phyloP scores from a whole-genome alignment of 2,888 invertebrate species.

The Drosophila sordidula region DNA sequence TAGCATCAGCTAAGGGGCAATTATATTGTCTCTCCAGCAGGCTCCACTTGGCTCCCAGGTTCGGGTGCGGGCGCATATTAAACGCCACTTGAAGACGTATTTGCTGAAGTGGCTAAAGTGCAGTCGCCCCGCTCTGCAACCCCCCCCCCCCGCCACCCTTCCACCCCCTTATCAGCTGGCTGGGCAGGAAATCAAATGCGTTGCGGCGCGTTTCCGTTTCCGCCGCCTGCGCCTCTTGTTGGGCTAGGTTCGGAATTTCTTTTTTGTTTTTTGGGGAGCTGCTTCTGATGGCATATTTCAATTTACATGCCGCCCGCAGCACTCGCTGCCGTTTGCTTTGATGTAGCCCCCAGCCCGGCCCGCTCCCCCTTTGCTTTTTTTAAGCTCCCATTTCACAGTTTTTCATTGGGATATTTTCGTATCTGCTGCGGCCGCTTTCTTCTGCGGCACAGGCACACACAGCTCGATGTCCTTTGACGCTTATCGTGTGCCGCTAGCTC shows the following conservation, averaged over 20 bases:
- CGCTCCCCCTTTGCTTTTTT: slow-evolving; percentile 15
- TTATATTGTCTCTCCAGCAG: neutral
- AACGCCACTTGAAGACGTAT: slow-evolving; percentile 67
- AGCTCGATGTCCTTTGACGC: slow-evolving; percentile 72
- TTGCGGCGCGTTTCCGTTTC: slow-evolving; percentile 62
- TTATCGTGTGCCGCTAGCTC: slow-evolving; percentile 54
- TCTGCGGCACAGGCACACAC: slow-evolving; percentile 10
- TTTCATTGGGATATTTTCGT: slow-evolving; percentile 37
- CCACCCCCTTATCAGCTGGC: slow-evolving; percentile 33
- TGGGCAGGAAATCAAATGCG: slow-evolving; percentile 73
- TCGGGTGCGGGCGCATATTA: slow-evolving; percentile 18
- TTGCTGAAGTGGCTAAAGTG: slow-evolving; percentile 66
- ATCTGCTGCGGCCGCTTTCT: slow-evolving; percentile 28
- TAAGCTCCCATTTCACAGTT: slow-evolving; percentile 21
- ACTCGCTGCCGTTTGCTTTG: slow-evolving; percentile 71
- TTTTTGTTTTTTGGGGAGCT: slow-evolving; percentile 20
- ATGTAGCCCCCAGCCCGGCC: slow-evolving; percentile 42
- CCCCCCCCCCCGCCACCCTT: no score
- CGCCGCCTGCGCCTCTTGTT: slow-evolving; percentile 34
- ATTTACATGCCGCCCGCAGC: slow-evolving; percentile 75
- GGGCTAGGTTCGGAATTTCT: slow-evolving; percentile 56
- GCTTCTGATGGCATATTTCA: slow-evolving; percentile 59
- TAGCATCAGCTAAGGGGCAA: neutral
- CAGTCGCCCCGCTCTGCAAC: slow-evolving; percentile 30
- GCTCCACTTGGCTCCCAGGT: neutral